Evolutionary conservation across 2,797 vertebrate genomes (phyloP).

Genomic region (Molossus molossus): DNA sequence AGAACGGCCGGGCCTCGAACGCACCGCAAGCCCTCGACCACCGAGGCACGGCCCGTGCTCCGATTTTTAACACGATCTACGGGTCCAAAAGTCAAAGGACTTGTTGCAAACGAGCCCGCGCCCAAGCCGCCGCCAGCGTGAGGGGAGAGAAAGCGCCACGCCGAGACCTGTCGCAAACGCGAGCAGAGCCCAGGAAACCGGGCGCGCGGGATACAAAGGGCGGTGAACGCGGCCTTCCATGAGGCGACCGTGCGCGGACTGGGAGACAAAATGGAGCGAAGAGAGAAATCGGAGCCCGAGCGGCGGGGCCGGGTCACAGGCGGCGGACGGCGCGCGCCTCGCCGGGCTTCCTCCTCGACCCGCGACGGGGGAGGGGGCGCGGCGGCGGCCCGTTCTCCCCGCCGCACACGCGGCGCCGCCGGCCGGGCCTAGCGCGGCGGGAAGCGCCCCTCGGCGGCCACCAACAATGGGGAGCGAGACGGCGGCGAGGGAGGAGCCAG

Average conservation of each 20-base stretch:
- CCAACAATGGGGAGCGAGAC: constrained; percentile 84
- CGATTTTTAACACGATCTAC: background rate
- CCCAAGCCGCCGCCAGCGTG: background rate
- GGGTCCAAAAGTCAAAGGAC: constrained; percentile 67
- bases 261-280: constrained; percentile 80
- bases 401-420: constrained; percentile 70
- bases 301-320: background rate
- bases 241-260: constrained; percentile 71
- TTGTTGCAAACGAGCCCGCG: constrained; percentile 76
- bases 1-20: background rate
- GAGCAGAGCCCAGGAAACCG: background rate
- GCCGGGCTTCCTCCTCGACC: background rate
- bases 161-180: constrained; percentile 40
- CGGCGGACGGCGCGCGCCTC: constrained; percentile 40
- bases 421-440: constrained; percentile 79
- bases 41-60: background rate
- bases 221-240: constrained; percentile 83
- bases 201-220: constrained; percentile 86
- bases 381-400: constrained; percentile 55
- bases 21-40: background rate
- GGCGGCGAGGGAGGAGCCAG: constrained; percentile 12
- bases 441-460: constrained; percentile 73
- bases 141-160: background rate
- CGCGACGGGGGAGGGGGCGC: constrained; percentile 44
- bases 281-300: constrained; percentile 73